These are phyloP conservation scores for Rhagoletis zephyria DNA, from an alignment of 1,140 invertebrate genomes.

Conservation along the genomic window DNA sequence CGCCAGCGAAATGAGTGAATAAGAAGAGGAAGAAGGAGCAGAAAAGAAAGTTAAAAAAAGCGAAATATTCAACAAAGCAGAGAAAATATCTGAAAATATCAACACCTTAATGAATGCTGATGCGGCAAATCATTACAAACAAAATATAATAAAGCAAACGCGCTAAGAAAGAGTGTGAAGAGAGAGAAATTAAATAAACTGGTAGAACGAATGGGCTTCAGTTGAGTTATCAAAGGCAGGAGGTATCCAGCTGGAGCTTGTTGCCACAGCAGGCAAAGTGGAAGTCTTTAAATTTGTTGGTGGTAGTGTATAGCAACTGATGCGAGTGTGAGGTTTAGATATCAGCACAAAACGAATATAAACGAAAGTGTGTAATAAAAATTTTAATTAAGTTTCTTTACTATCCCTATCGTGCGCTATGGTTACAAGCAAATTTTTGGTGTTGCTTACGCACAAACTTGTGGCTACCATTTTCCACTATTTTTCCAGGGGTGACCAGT, in stretches of 20 bases:
- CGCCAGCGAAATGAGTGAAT: not conserved
- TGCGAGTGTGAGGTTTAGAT: not conserved
- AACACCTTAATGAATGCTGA: conserved; percentile 13
- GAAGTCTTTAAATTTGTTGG: no score
- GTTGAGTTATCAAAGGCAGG: not conserved
- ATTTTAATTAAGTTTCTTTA: not conserved
- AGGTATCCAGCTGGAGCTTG: no score
- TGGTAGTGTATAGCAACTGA: no score
- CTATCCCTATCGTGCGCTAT: no score
- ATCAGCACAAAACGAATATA: not conserved
- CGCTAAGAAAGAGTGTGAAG: not conserved
- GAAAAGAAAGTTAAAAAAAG: not conserved
- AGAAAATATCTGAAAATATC: not conserved
- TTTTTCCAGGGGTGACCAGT: no score
- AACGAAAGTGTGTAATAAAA: not conserved
- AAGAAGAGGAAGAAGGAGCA: not conserved
- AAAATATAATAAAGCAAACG: not conserved
- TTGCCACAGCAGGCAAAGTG: no score
- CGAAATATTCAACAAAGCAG: not conserved
- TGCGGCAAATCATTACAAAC: not conserved
- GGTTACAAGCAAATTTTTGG: no score
- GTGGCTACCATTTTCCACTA: no score
- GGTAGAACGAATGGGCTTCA: not conserved
- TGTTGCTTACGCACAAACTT: no score
- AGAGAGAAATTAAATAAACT: not conserved